These are phyloP conservation scores for Drosophila neonasuta DNA, from an alignment of 2,888 invertebrate species.

Conservation along the genomic window DNA sequence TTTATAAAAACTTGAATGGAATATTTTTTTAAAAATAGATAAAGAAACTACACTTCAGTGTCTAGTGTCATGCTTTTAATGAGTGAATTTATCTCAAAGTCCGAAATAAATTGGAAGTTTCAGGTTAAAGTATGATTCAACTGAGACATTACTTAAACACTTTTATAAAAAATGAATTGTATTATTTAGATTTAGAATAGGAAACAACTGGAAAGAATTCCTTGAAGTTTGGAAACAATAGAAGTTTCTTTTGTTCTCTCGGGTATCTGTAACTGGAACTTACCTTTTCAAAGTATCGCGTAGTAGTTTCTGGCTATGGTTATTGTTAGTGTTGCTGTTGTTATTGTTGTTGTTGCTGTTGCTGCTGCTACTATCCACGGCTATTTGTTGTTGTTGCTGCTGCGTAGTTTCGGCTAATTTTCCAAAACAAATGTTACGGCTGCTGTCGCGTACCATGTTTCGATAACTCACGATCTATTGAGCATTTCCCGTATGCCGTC, in stretches of 20 bases:
- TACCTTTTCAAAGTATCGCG: constrained; percentile 75
- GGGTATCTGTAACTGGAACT: constrained; percentile 24
- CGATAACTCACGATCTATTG: constrained; percentile 80
- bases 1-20: too few species aligned
- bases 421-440: constrained; percentile 99
- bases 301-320: constrained; percentile 50
- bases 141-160: too few species aligned
- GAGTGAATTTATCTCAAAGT: background rate
- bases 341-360: constrained; percentile 85
- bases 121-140: too few species aligned
- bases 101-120: background rate
- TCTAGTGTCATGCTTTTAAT: too few species aligned
- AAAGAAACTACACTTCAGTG: too few species aligned
- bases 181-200: background rate
- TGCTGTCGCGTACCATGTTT: constrained; percentile 99
- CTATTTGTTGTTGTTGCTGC: constrained; percentile 82
- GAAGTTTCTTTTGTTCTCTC: background rate
- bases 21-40: too few species aligned
- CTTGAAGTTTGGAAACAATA: background rate
- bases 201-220: background rate
- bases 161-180: background rate
- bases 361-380: constrained; percentile 85
- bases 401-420: constrained; percentile 97
- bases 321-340: constrained; percentile 46
- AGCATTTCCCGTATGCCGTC: constrained; percentile 88